phyloP scores from a whole-genome alignment of 2,113 vertebrate species.

The human region GRCh38 chr4:55437501-55438000 shows the following conservation, averaged over 20 bases:
- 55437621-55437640: neutral
- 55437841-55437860: constrained; percentile 28
- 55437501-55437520: neutral
- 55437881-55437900: neutral
- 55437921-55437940: neutral
- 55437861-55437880: neutral
- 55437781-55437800: neutral
- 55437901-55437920: neutral
- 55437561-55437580: neutral
- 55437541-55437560: neutral
- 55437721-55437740: neutral
- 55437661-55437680: neutral
- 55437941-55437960: neutral
- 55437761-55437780: neutral
- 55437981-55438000: neutral
- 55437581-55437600: neutral
- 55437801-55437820: neutral
- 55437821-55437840: constrained; percentile 8
- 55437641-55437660: neutral
- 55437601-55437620: neutral
- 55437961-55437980: neutral
- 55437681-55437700: neutral
- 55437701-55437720: neutral
- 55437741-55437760: neutral
- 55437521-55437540: neutral